Conservation (phyloP, 2,797 vertebrate species). For the Sebastes oblongus region DNA sequence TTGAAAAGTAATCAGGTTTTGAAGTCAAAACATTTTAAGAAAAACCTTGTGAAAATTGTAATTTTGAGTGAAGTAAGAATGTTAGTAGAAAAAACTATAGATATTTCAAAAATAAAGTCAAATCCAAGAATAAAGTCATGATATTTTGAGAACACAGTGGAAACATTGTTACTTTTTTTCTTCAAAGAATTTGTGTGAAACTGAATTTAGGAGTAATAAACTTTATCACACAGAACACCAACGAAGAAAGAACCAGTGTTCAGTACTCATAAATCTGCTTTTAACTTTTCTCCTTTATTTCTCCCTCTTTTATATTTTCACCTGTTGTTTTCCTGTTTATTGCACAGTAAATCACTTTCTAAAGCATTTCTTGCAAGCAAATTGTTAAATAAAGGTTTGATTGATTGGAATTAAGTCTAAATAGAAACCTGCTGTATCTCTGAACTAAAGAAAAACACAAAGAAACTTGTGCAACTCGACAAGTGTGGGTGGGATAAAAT, state of each 20-base stretch:
- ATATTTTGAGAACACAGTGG: rapidly evolving
- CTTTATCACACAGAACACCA: neutral
- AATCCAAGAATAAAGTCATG: neutral
- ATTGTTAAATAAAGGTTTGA: neutral
- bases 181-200: too few relatives aligned
- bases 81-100: too few relatives aligned
- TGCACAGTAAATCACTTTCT: neutral
- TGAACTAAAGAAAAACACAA: neutral
- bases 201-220: neutral
- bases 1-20: neutral
- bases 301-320: neutral
- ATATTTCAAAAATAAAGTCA: neutral
- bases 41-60: neutral
- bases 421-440: neutral
- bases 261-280: neutral
- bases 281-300: neutral
- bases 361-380: neutral
- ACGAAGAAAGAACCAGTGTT: neutral
- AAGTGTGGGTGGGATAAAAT: slow-evolving; percentile 19
- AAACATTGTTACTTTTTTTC: neutral
- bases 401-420: neutral
- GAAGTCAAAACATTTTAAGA: neutral
- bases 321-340: neutral
- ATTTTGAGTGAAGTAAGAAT: neutral
- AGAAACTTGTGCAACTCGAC: slow-evolving; percentile 2